Percentiles rank a stretch among this genome's conserved stretches.
Conservation (phyloP, 2,797 vertebrate species). For the Halcyon badia region DNA sequence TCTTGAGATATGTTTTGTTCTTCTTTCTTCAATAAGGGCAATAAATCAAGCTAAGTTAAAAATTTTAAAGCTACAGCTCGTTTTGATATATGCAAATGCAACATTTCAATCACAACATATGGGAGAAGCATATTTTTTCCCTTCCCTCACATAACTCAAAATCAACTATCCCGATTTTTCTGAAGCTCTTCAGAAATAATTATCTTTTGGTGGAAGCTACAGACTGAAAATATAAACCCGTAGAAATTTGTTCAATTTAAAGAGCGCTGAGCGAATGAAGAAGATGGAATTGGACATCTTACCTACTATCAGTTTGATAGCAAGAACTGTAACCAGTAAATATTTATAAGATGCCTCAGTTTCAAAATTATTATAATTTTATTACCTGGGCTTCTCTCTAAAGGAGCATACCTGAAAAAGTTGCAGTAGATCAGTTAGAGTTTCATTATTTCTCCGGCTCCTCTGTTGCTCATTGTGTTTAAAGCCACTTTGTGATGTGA, state of each 20-base stretch:
- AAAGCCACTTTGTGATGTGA: neutral
- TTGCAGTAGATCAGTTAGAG: neutral
- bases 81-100: constrained; percentile 71
- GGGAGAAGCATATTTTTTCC: constrained; percentile 37
- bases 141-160: constrained; percentile 21
- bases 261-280: neutral
- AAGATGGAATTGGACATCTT: neutral
- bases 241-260: neutral
- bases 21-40: constrained; percentile 8
- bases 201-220: neutral
- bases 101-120: constrained; percentile 62
- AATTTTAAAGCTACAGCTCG: constrained; percentile 65
- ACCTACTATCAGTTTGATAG: neutral
- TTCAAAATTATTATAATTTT: constrained; percentile 15
- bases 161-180: constrained; percentile 5
- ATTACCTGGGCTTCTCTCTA: neutral
- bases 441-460: neutral
- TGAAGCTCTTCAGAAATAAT: constrained; percentile 16
- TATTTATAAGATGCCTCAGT: neutral
- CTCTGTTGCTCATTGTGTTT: neutral
- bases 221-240: neutral
- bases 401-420: neutral
- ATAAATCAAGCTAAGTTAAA: constrained; percentile 69
- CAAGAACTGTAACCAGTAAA: neutral
- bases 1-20: constrained; percentile 28